Base-by-base conservation (phyloP, 2,113 vertebrate species). In the Pelusios castaneus region DNA sequence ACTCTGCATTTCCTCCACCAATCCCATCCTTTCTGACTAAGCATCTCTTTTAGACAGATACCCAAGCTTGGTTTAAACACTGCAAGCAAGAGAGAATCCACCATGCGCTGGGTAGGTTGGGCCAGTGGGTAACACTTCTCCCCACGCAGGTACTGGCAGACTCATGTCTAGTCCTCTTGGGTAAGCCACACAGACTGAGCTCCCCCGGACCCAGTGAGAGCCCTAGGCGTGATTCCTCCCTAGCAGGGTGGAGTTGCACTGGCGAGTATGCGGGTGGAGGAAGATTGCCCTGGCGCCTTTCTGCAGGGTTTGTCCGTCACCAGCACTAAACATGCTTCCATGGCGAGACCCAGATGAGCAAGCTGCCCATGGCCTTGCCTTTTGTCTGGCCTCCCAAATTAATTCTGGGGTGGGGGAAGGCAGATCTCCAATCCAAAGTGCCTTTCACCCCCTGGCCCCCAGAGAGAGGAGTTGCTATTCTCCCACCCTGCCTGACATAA, bases 401-500 rank as follows among this genome's bases (percentile, higher is more conserved):
- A 75, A 43, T 25, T 13, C 38, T 27, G 73, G 24, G 70, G 70
- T 29, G 22, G 5, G 19, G 24, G 10, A 2, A 10, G 41, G 41
- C 21, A 38, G 41, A 16, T n/a, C 34, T 67, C n/a, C 45, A 75
- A 52, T 47, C 85, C 85, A 82, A 88, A 76, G 85, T 87, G 76
- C 52, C 25, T 94, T 88, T 70, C 47, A 90, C 51, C 73, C 91
- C 91, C 38, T 60, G 89, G 73, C 51, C 27, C 43, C 51, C n/a
- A 86, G 79, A 92, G 41, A 81, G 85, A 4, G 34, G 1, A 56
- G 70, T 93, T 91, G 87, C 82, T 82, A 76, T 73, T 91, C 85
- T 79, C 2, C 1, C 83, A 95, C 88, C 82, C 89, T 93, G 89
- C 88, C 77, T 93, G 87, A 88, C 91, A 91, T 77, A 89, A 91